Base-by-base conservation (phyloP, 1,140 invertebrate genomes). In the Drosophila lacertosa region DNA sequence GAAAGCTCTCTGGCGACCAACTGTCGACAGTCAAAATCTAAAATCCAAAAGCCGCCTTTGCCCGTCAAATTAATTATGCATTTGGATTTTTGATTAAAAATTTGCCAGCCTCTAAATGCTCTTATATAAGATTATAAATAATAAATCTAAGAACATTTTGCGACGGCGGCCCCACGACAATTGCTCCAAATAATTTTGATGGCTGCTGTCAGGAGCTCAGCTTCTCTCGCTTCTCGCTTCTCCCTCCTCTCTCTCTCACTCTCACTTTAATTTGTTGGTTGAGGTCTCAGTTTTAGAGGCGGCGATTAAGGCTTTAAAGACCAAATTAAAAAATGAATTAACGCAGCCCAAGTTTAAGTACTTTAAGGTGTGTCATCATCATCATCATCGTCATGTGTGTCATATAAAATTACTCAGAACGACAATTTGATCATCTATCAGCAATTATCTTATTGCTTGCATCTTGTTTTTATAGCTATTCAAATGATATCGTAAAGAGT, bases 51-150 rank as follows among this genome's bases (percentile, higher is more conserved):
- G 37, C 33, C 33, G 42, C n/a, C n/a, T n/a, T 40, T 32, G 63
- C 11, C 42, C 47, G 35, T 33, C 55, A 74, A 26, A 78, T 82
- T 64, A 82, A 82, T 82, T 55, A 77, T 74, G 22, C 24, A 77
- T 57, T 48, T 42, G 70, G 50, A 70, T 66, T 77, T 77, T 82
- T 83, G 79, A 74, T 74, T 77, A 51, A 74, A 74, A 64, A 69
- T 77, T 53, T 15, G 24, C 22, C 45, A 29, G 45, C 26, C 66
- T 7, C 53, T 20, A 60, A 40, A 67, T 44, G 74, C 65, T 29
- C 50, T 50, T 69, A 64, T 54, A 58, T 42, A 18, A 53, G 65
- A 62, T 51, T 70, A 74, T 82, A 66, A 82, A 77, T 82, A 77
- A 82, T 53, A 47, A 53, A 68, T 62, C 48, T 53, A 20, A 68